Conservation (phyloP, 1,140 invertebrate genomes). For the Pantala flavescens region DNA sequence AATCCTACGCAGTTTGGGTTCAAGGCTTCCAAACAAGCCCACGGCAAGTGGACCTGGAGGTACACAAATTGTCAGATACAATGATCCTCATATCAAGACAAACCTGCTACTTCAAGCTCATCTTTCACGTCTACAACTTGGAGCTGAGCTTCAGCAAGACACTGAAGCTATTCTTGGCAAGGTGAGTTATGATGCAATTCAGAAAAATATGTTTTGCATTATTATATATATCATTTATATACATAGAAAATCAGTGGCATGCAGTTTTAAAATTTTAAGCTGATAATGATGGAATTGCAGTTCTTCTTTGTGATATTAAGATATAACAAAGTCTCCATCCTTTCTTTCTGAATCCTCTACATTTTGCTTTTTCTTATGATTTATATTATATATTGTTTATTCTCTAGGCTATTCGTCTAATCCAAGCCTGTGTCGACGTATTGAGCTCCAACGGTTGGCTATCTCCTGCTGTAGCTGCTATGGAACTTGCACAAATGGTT, state of each 20-base stretch:
- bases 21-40: slow-evolving; percentile 67
- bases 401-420: slow-evolving; percentile 61
- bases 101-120: slow-evolving; percentile 94
- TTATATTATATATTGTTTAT: slow-evolving; percentile 17
- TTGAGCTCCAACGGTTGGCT: slow-evolving; percentile 97
- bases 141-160: slow-evolving; percentile 93
- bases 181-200: slow-evolving; percentile 29
- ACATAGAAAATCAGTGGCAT: no score
- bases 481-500: slow-evolving; percentile 99
- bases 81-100: slow-evolving; percentile 95
- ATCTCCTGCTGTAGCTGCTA: slow-evolving; percentile 92
- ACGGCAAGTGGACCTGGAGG: slow-evolving; percentile 32
- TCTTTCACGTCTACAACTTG: slow-evolving; percentile 83
- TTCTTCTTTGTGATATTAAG: no score
- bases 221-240: no score
- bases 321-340: no score
- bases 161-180: slow-evolving; percentile 85
- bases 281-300: no score
- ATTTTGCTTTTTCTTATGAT: not conserved
- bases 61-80: slow-evolving; percentile 54
- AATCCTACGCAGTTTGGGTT: slow-evolving; percentile 69
- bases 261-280: no score
- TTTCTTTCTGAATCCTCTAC: no score
- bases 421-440: slow-evolving; percentile 98
- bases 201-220: slow-evolving; percentile 17